phyloP scores from a whole-genome alignment of 2,113 vertebrate species.

The Semicossyphus pulcher region DNA sequence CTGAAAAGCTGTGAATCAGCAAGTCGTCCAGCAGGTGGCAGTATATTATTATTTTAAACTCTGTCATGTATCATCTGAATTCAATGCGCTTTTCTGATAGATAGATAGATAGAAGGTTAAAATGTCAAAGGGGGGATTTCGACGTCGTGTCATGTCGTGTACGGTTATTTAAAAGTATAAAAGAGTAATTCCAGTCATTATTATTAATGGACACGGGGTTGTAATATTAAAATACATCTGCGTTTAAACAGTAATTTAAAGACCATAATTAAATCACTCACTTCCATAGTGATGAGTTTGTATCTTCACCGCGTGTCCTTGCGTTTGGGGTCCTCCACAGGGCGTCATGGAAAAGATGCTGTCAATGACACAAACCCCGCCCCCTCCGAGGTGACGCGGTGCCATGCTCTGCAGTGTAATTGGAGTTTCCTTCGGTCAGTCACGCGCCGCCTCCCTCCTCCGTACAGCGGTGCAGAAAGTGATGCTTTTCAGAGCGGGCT shows the following conservation, averaged over 20 bases:
- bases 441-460: constrained; percentile 13
- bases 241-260: neutral
- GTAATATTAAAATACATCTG: neutral
- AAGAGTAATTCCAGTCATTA: neutral
- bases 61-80: neutral
- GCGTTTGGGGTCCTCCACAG: constrained; percentile 18
- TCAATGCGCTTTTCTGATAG: too few relatives aligned
- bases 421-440: constrained; percentile 43
- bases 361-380: constrained; percentile 38
- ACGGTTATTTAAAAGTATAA: neutral
- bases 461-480: constrained; percentile 30
- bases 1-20: constrained; percentile 3
- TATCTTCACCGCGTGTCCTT: neutral
- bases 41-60: constrained; percentile 11
- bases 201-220: neutral
- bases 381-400: neutral
- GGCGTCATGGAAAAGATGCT: constrained; percentile 60
- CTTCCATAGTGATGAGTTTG: neutral
- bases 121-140: neutral
- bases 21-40: constrained; percentile 58
- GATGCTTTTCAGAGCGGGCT: constrained; percentile 25
- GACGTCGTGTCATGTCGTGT: neutral
- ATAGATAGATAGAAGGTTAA: too few relatives aligned
- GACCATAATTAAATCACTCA: neutral
- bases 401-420: constrained; percentile 29